Evolutionary conservation across 37 sponge, comb jelly and placozoan species (phyloP).

Genomic region (Lycopodina hypogea): DNA sequence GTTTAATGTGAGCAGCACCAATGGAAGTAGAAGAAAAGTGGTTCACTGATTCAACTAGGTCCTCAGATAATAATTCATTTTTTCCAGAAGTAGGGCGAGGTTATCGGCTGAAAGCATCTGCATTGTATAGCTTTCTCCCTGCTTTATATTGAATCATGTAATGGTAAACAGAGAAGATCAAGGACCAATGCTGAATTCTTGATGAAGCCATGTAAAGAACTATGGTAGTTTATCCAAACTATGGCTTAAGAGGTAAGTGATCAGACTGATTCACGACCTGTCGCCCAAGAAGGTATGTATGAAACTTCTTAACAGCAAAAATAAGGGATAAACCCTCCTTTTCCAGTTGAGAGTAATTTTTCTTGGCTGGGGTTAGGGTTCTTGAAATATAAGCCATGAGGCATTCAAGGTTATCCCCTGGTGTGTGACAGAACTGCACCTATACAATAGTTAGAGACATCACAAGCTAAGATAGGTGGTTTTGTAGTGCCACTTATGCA

Average conservation of each 20-base stretch:
- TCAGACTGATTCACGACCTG: neutral
- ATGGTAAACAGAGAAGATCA: conserved; percentile 2
- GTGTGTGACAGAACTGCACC: conserved; percentile 47
- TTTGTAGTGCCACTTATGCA: conserved; percentile 11
- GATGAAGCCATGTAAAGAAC: conserved; percentile 14
- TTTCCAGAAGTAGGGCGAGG: too few species aligned
- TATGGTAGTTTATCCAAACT: neutral
- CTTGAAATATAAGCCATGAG: conserved; percentile 1
- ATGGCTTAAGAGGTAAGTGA: neutral
- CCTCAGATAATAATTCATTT: too few species aligned
- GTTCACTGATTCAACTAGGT: too few species aligned
- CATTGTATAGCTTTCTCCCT: neutral
- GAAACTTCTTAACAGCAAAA: conserved; percentile 9
- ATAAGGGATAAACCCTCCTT: conserved; percentile 10
- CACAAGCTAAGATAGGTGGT: conserved; percentile 47
- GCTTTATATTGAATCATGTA: conserved; percentile 7
- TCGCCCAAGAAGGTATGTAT: neutral
- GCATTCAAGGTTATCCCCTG: neutral
- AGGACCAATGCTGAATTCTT: conserved; percentile 1
- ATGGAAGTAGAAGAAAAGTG: too few species aligned
- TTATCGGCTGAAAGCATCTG: too few species aligned
- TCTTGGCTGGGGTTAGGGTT: conserved; percentile 2
- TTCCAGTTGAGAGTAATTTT: conserved; percentile 7
- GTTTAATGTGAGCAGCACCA: too few species aligned
- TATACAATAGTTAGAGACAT: conserved; percentile 43